Conservation (phyloP, 2,113 vertebrate genomes). For the Narcine bancroftii region DNA sequence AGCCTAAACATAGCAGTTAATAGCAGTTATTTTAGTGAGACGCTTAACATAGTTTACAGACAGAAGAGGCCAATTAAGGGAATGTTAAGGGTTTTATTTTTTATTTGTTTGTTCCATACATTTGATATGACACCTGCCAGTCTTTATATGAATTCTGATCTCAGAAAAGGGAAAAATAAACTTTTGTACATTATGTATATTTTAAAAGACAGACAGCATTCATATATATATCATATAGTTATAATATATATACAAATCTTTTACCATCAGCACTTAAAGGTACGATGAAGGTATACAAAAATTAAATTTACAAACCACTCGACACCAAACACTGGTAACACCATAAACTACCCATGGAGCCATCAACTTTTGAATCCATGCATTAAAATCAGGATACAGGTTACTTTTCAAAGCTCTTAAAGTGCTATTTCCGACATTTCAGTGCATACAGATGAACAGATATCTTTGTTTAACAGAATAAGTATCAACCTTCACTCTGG, state of each 20-base stretch:
- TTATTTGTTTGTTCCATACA: conserved; percentile 19
- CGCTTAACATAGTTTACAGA: not conserved
- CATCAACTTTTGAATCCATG: not conserved
- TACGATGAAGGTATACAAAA: not conserved
- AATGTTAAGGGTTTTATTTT: conserved; percentile 25
- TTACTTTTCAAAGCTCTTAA: not conserved
- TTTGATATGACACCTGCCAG: not conserved
- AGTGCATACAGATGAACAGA: not conserved
- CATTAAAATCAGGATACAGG: not conserved
- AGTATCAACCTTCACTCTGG: too few relatives aligned
- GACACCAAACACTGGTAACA: not conserved
- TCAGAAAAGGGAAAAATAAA: not conserved
- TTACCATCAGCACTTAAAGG: conserved; percentile 2
- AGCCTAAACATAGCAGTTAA: not conserved
- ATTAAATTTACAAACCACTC: not conserved
- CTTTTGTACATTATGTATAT: not conserved
- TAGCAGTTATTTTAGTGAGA: conserved; percentile 8
- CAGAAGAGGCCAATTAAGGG: conserved; percentile 19
- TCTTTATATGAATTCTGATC: not conserved
- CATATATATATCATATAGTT: not conserved
- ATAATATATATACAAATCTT: conserved; percentile 19
- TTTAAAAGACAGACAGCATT: not conserved
- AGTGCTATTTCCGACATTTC: not conserved
- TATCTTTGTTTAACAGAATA: not conserved
- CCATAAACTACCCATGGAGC: not conserved